Evolutionary conservation across 2,888 invertebrate genomes (phyloP), one percentile per base, ranked within the genome.

Genomic region (Patella pellucida): DNA sequence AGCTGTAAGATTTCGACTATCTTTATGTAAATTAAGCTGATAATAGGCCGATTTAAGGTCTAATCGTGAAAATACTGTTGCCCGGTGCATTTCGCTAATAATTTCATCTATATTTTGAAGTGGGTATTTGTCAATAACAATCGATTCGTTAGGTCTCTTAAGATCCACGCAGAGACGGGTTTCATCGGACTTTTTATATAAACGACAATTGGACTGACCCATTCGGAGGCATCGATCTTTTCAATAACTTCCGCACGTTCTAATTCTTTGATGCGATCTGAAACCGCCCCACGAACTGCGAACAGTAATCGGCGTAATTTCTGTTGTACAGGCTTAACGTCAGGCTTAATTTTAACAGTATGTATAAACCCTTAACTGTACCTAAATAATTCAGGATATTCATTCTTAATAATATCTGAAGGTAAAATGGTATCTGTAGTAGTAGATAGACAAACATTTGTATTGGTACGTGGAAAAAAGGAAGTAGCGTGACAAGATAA

Each of bases 201-300:
- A 19, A 71, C 71, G 1, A 67, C 67, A 52, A 71, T 23, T 3
- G 52, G n/a, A 16, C 19, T 19, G 2, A 72, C 11, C 72, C 72
- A 72, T n/a, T 68, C 68, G n/a, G 23, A 72, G 0, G 71, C 52
- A n/a, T 71, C 71, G n/a, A 71, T 62, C 12, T 62, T 2, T 52
- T 71, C 71, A 16, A 71, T 71, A 62, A 62, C 19, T 19, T 19
- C 62, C 7, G 62, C 19, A 67, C 19, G 51, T 23, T 27, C 71
- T 7, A 69, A 16, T 15, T 27, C 16, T 0, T 19, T 1, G 11
- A 69, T 16, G 1, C 27, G 23, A 3, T 31, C 9, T 0, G 69
- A 69, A 69, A 69, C 69, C 11, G 31, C 12, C 1, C 31, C 50
- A n/a, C 27, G 16, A 69, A 69, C 41, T 15, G 69, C 31, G n/a